phyloP scores from a whole-genome alignment of 1,140 invertebrate species.

The Caenorhabditis latens region DNA sequence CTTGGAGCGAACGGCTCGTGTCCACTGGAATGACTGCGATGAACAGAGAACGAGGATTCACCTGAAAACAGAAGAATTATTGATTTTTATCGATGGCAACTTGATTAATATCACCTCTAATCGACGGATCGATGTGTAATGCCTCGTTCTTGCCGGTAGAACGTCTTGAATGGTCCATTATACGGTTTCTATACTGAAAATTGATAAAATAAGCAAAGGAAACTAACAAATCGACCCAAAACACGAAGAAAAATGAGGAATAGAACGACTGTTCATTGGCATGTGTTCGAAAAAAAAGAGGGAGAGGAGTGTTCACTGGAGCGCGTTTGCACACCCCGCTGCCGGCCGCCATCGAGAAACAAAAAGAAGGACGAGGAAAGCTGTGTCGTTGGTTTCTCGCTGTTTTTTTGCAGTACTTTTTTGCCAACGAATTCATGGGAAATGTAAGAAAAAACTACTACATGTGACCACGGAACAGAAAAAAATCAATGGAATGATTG shows the following conservation, averaged over 20 bases:
- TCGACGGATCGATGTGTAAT: constrained; percentile 16
- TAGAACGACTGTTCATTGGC: constrained; percentile 5
- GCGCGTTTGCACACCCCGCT: neutral
- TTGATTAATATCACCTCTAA: neutral
- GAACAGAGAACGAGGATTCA: constrained; percentile 22
- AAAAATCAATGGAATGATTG: neutral
- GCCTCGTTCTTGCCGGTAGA: neutral
- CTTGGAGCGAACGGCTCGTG: constrained; percentile 31
- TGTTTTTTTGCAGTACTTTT: neutral
- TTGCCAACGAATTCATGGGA: neutral
- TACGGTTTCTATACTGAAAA: constrained; percentile 14
- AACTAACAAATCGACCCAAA: neutral
- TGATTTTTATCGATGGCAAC: neutral
- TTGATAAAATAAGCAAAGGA: neutral
- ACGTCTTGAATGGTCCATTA: constrained; percentile 15
- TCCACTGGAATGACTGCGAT: neutral
- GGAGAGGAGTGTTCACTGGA: neutral
- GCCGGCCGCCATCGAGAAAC: neutral
- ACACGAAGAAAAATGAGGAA: neutral
- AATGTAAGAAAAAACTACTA: neutral
- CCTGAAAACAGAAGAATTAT: neutral
- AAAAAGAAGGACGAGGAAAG: neutral
- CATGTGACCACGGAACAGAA: neutral
- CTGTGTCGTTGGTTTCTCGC: neutral
- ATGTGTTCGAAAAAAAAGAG: neutral